Evolutionary conservation across 1,140 invertebrate genomes (phyloP).

Genomic region (Nephila pilipes): DNA sequence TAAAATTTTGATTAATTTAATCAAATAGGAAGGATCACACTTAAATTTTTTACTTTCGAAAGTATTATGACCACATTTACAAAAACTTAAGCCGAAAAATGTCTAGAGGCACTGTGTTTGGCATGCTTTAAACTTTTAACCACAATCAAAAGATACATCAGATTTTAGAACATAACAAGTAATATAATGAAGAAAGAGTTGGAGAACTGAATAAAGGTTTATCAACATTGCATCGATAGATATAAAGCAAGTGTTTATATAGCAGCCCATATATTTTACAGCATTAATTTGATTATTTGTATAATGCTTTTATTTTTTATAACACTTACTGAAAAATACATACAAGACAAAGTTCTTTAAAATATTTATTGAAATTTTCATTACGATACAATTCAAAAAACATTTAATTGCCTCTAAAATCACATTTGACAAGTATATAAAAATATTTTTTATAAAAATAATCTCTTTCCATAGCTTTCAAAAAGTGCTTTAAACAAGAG

Average conservation of each 20-base stretch:
- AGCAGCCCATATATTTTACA: background rate
- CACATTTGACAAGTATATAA: slow-evolving; percentile 48
- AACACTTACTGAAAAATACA: background rate
- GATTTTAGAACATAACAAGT: background rate
- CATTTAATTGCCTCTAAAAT: slow-evolving; percentile 47
- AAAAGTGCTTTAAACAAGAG: slow-evolving; percentile 42
- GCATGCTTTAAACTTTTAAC: too few relatives aligned
- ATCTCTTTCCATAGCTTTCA: slow-evolving; percentile 22
- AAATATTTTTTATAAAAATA: slow-evolving; percentile 55
- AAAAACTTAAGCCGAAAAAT: too few relatives aligned
- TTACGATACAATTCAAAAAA: slow-evolving; percentile 29
- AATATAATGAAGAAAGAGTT: background rate
- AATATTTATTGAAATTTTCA: slow-evolving; percentile 53
- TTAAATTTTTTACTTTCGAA: too few relatives aligned
- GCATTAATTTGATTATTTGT: background rate
- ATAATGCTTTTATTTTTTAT: background rate
- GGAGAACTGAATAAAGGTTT: background rate
- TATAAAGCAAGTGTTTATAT: too few relatives aligned
- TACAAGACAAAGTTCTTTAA: background rate
- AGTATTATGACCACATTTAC: too few relatives aligned
- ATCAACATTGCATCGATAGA: background rate
- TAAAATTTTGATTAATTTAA: too few relatives aligned
- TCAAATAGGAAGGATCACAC: too few relatives aligned
- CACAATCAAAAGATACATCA: too few relatives aligned
- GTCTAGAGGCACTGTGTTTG: too few relatives aligned